Evolutionary conservation across 1,140 invertebrate species (phyloP).

Genomic region (Thalassaphorura encarpata): DNA sequence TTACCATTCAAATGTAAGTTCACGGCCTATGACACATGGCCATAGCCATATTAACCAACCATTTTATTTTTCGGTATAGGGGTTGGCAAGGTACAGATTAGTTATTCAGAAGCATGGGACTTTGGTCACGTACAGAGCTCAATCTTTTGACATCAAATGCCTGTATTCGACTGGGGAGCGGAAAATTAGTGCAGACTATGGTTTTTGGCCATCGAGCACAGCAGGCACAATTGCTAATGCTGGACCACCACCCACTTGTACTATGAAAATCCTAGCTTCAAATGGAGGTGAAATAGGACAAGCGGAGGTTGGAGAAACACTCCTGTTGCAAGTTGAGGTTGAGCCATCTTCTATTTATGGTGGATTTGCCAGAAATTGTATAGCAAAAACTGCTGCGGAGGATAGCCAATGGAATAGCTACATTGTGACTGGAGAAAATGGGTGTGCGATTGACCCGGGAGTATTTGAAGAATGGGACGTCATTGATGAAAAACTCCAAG

Average conservation of each 20-base stretch:
- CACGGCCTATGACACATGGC: no score
- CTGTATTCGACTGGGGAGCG: slow-evolving; percentile 88
- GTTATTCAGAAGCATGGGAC: slow-evolving; percentile 93
- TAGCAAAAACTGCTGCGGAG: slow-evolving; percentile 79
- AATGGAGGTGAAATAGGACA: slow-evolving; percentile 78
- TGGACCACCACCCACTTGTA: slow-evolving; percentile 81
- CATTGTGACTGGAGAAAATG: slow-evolving; percentile 83
- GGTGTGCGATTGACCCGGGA: slow-evolving; percentile 80
- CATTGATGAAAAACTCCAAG: slow-evolving; percentile 66
- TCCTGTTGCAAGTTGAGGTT: slow-evolving; percentile 85
- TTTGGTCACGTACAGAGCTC: slow-evolving; percentile 82
- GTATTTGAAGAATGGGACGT: slow-evolving; percentile 91
- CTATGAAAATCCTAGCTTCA: slow-evolving; percentile 81
- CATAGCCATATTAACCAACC: no score
- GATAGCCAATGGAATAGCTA: slow-evolving; percentile 77
- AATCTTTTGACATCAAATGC: slow-evolving; percentile 90
- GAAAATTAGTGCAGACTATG: slow-evolving; percentile 83
- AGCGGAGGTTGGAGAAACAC: slow-evolving; percentile 83
- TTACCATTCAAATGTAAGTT: slow-evolving; percentile 80
- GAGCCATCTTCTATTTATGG: slow-evolving; percentile 87
- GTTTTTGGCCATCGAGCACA: slow-evolving; percentile 89
- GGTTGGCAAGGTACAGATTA: slow-evolving; percentile 79
- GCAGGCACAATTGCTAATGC: slow-evolving; percentile 87
- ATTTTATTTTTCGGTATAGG: no score
- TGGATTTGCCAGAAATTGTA: slow-evolving; percentile 82